Evolutionary conservation across 2,888 invertebrate species (phyloP), one percentile per base, ranked within the genome.

Genomic region (Epinotia ramella): DNA sequence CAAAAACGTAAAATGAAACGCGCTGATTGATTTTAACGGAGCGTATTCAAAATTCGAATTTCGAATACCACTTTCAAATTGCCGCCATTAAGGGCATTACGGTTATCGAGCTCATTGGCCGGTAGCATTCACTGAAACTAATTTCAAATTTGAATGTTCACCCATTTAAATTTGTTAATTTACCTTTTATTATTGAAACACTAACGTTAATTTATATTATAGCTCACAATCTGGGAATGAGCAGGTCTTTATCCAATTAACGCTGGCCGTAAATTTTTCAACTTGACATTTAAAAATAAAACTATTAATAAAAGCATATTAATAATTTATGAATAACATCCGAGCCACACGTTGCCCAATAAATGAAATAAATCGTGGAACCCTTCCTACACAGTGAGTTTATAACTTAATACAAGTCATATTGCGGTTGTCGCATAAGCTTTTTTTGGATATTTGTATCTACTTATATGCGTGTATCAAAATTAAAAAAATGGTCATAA

Each of bases 31-130:
- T 87, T 91, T 85, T 81, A 89, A 89, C 85, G 87, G 85, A 83
- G 57, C 24, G 44, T 44, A 86, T 83, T 87, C 86, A 84, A 86
- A 87, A 91, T 91, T 89, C 87, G 88, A 91, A 91, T 88, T 88
- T 88, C 85, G 86, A 90, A 88, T 87, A 90, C 91, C 89, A 90
- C 91, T 89, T 90, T 91, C 87, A 90, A 92, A 92, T 91, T 87
- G 89, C 91, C 81, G 86, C 88, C 86, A 91, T 91, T 91, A 91
- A 84, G 87, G 88, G 91, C 86, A 91, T 91, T 91, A 91, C 84
- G 87, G 88, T 91, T 91, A 92, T 91, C 90, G 91, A 88, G 87
- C 90, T 90, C 89, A 91, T 91, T 91, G 91, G 89, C 84, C 89
- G 85, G 90, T 88, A 90, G 91, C 89, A 64, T 68, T 90, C 90